Percentiles rank a stretch among this genome's conserved stretches.
These are phyloP conservation scores for Fistularia tabacaria DNA, from an alignment of 2,797 vertebrate species.

Conservation along the genomic window DNA sequence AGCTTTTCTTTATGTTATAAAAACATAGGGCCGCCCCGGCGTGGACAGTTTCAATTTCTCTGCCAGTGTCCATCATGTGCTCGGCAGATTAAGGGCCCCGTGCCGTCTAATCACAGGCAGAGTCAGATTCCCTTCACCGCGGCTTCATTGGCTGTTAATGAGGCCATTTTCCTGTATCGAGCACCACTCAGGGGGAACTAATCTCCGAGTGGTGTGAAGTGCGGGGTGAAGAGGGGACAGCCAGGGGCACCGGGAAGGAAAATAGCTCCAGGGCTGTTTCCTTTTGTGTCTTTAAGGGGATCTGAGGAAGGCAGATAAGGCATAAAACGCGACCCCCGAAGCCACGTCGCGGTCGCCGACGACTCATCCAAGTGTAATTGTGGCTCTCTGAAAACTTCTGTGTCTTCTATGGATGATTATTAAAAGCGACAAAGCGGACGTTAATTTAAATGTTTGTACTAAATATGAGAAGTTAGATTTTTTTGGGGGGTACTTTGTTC, in stretches of 20 bases:
- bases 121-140: constrained; percentile 71
- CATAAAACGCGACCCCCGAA: constrained; percentile 12
- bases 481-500: no score
- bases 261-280: constrained; percentile 40
- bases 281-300: constrained; percentile 41
- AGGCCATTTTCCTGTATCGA: constrained; percentile 72
- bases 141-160: constrained; percentile 77
- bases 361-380: no score
- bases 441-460: no score
- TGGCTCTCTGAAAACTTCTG: no score
- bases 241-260: constrained; percentile 49
- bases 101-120: constrained; percentile 72
- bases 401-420: no score
- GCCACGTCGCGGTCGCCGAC: no score
- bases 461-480: no score
- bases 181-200: constrained; percentile 68
- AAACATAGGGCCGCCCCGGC: constrained; percentile 71
- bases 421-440: no score
- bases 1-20: constrained; percentile 82
- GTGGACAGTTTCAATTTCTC: constrained; percentile 77
- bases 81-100: constrained; percentile 71
- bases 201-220: constrained; percentile 69
- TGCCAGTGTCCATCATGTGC: constrained; percentile 69
- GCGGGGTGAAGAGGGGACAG: constrained; percentile 48
- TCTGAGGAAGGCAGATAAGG: constrained; percentile 24